These are phyloP conservation scores for Oopsacas minuta DNA, from an alignment of 37 sponge, comb jelly and placozoan species.

Conservation along the genomic window DNA sequence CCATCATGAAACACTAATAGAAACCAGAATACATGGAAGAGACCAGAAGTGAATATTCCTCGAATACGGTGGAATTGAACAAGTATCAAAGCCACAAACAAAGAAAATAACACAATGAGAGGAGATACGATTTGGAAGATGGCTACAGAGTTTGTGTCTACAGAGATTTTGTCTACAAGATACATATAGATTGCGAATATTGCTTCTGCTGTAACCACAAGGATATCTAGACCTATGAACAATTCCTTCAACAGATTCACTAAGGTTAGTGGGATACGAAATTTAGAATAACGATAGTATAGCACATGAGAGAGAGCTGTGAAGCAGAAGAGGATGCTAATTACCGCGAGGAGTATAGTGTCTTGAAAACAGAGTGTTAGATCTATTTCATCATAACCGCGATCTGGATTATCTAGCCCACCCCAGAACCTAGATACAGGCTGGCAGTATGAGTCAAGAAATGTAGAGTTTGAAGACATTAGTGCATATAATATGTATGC, in stretches of 20 bases:
- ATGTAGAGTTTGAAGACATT: background rate
- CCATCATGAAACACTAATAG: conserved; percentile 33
- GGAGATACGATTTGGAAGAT: conserved; percentile 41
- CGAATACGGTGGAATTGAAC: conserved; percentile 21
- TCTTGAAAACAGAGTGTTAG: conserved; percentile 75
- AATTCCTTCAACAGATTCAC: conserved; percentile 29
- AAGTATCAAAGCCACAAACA: conserved; percentile 28
- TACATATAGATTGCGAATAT: no score
- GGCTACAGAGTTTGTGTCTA: background rate
- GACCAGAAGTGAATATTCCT: conserved; percentile 46
- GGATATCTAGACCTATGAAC: background rate
- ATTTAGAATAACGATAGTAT: background rate
- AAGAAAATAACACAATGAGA: conserved; percentile 25
- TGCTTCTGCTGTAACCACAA: background rate
- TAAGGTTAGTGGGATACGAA: conserved; percentile 26
- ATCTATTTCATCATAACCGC: conserved; percentile 52
- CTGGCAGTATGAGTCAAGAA: conserved; percentile 14
- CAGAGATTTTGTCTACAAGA: background rate
- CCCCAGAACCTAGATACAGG: conserved; percentile 25
- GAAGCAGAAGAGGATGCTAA: conserved; percentile 32
- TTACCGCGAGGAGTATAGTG: conserved; percentile 47
- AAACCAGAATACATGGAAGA: conserved; percentile 53
- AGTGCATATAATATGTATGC: no score
- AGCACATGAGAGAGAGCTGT: conserved; percentile 24
- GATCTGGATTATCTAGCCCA: background rate